A percentile compares a stretch with the other conserved stretches of the same genome.
phyloP scores from a whole-genome alignment of 2,113 vertebrate genomes.

The Benitochromis conjunctus region DNA sequence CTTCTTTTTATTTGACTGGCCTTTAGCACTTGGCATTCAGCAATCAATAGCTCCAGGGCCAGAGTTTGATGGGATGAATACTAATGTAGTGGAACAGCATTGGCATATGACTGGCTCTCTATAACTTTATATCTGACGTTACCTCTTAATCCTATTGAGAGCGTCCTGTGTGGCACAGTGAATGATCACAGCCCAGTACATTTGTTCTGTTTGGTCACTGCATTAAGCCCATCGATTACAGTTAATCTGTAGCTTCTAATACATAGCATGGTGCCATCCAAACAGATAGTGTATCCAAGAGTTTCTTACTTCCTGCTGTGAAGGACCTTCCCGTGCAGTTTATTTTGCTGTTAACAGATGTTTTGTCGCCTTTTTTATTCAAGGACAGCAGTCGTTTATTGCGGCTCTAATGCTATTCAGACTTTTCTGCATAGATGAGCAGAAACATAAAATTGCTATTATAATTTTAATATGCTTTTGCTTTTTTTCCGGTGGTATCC shows the following conservation, averaged over 20 bases:
- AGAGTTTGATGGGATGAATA: conserved; percentile 58
- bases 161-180: not conserved
- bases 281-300: conserved; percentile 1
- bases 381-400: conserved; percentile 23
- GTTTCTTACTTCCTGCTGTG: not conserved
- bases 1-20: conserved; percentile 58
- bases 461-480: not conserved
- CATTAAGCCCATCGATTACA: conserved; percentile 34
- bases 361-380: not conserved
- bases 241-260: conserved; percentile 19
- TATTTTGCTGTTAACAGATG: conserved; percentile 12
- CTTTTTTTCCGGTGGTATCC: not conserved
- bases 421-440: conserved; percentile 26
- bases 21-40: conserved; percentile 62
- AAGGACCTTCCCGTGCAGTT: not conserved
- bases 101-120: conserved; percentile 26
- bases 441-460: conserved; percentile 28
- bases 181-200: conserved; percentile 12
- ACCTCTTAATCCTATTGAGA: conserved; percentile 28
- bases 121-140: conserved; percentile 32
- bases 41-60: conserved; percentile 53
- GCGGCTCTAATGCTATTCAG: conserved; percentile 8
- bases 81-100: conserved; percentile 53
- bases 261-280: conserved; percentile 22
- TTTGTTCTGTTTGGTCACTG: conserved; percentile 33